These are phyloP conservation scores for Meta bourneti DNA, from an alignment of 2,888 invertebrate genomes.

Conservation along the genomic window DNA sequence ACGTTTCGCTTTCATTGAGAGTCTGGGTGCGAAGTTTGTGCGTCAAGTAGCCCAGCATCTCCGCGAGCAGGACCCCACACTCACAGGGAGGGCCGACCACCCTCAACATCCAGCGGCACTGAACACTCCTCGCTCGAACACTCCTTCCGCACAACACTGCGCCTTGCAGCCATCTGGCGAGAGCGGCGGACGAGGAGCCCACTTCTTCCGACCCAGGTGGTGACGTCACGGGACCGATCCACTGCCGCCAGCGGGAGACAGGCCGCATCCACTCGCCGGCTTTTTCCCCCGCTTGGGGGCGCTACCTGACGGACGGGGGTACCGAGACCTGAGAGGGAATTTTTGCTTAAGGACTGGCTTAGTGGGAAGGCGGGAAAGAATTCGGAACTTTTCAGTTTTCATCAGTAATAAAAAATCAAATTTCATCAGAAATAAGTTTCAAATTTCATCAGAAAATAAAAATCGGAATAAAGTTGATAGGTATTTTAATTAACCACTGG, in stretches of 20 bases:
- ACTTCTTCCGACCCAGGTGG: constrained; percentile 58
- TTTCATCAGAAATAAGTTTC: too few species aligned
- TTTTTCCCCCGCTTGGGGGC: constrained; percentile 21
- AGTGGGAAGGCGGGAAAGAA: too few species aligned
- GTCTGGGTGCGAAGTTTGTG: constrained; percentile 92
- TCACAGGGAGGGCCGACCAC: neutral
- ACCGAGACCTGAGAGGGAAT: neutral
- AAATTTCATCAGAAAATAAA: too few species aligned
- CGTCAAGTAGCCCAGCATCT: constrained; percentile 91
- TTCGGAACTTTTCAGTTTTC: too few species aligned
- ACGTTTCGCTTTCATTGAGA: constrained; percentile 88
- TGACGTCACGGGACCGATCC: constrained; percentile 71
- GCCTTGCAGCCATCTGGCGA: neutral
- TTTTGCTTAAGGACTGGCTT: neutral
- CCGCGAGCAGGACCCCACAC: constrained; percentile 31
- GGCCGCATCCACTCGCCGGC: constrained; percentile 18
- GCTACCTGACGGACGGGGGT: constrained; percentile 34
- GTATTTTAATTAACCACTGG: too few species aligned
- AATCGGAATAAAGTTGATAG: too few species aligned
- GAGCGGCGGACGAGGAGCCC: constrained; percentile 14
- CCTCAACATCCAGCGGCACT: constrained; percentile 34
- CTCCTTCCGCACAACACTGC: neutral
- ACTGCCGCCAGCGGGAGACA: constrained; percentile 44
- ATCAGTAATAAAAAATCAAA: too few species aligned
- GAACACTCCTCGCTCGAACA: neutral